Evolutionary conservation across 2,113 vertebrate species (phyloP), one percentile per base, ranked within the genome.

Genomic region (Tupaia chinensis): DNA sequence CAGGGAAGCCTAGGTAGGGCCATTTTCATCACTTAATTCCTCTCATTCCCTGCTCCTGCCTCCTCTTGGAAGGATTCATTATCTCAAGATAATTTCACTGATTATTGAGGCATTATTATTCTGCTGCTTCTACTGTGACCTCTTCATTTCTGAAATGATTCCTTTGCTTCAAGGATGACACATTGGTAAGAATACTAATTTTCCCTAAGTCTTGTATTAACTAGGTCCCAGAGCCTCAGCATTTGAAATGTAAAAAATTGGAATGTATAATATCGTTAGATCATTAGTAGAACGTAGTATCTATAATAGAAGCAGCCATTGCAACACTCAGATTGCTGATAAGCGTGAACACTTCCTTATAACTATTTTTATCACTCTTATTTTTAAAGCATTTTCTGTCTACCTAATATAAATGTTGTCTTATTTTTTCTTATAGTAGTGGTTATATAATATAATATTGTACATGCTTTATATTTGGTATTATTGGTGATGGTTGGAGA

Each of bases 121-220:
- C 73, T 77, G 68, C 60, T 84, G n/a, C 84, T 95, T 94, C 63
- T 72, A 3, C 12, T 93, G 81, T 95, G 91, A 95, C 69, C 69
- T 92, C 95, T 92, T 95, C 74, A 65, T 94, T 96, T 74, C 80
- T 92, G 76, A 97, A 96, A 87, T 90, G 83, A 93, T 70, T 89
- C 70, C 58, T 96, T 97, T 95, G 79, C 84, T 90, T 96, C 94
- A 32, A 86, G 93, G 61, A 92, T 81, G 92, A 68, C 84, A 85
- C 3, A 12, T 8, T 85, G 74, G 58, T 44, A 92, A 69, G 94
- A 92, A 95, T 90, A 81, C 63, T 65, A 72, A 81, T 94, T 68
- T 72, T 77, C 34, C 20, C 32, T 84, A 80, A 77, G 7, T 80
- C 53, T 53, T 83, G 5, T 82, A 54, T 95, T 89, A 89, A 63